Base-by-base conservation (phyloP, 2,888 invertebrate genomes). In the Pseudoips prasinana region DNA sequence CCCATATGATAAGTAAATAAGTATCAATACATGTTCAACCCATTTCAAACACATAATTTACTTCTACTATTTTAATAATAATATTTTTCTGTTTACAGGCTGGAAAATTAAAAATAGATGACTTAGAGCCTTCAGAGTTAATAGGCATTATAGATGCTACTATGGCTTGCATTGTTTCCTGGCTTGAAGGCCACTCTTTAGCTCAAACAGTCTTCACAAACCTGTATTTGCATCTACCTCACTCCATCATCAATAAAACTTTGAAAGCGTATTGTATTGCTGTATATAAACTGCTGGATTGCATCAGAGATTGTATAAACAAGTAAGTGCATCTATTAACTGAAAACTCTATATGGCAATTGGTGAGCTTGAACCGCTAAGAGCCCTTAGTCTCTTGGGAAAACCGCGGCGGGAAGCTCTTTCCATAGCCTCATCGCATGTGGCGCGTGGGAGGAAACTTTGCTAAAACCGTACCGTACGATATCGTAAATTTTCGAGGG, bases 181-280 rank as follows among this genome's bases (percentile, higher is more conserved):
- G 99, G 98, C 78, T 99, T 8, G 98, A 99, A 79, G 99, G 99
- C 0, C 96, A 97, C 70, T 97, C 96, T 0, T 90, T 98, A 50
- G 98, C 98, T 3, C 98, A 99, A 87, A 99, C 99, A 1, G 95
- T 99, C 5, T 98, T 98, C 73, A 98, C 98, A 11, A 98, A 98
- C 77, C 91, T 98, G 10, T 99, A 98, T 73, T 88, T 98, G 20
- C 98, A 99, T 75, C 94, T 96, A 51, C 98, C 98, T 0, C 92
- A 94, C 61, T 91, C 92, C 41, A 95, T 98, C 43, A 89, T 92
- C 52, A 96, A 98, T 68, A 93, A 94, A 68, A 90, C 93, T 3
- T 84, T 98, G 42, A 95, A 94, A 74, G 94, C 95, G 0, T 98
- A 97, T 76, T 95, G 95, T 64, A 92, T 96, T 54, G 93, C 95